Percentiles rank a stretch among this genome's conserved stretches.
Conservation (phyloP, 2,113 vertebrate species). For the Prionailurus viverrinus region DNA sequence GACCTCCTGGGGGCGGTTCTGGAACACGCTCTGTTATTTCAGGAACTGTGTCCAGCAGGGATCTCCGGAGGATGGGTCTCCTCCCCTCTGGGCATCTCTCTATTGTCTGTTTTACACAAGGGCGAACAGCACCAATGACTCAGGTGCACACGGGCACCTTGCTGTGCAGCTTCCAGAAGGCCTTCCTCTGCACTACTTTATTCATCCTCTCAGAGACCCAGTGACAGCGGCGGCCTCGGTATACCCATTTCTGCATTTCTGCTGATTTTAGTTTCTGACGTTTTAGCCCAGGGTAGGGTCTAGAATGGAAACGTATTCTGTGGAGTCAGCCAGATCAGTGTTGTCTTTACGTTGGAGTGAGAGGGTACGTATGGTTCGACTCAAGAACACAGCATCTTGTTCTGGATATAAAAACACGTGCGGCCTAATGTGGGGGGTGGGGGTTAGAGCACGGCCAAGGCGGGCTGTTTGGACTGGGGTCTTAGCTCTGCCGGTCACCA, state of each 20-base stretch:
- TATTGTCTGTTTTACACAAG: background rate
- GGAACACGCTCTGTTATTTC: background rate
- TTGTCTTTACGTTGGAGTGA: background rate
- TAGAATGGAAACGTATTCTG: background rate
- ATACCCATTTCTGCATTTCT: background rate
- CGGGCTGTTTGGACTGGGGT: background rate
- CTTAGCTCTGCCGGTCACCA: background rate
- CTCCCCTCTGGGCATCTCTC: background rate
- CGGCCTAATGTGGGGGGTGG: background rate
- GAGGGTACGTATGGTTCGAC: background rate
- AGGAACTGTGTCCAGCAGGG: background rate
- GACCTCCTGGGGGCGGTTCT: too few relatives aligned
- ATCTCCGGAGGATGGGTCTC: too few relatives aligned
- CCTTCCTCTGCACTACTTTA: background rate
- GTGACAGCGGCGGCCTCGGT: accelerated
- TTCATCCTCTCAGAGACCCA: accelerated
- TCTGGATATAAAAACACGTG: too few relatives aligned
- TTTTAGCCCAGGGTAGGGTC: background rate
- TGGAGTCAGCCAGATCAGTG: background rate
- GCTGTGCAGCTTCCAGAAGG: background rate
- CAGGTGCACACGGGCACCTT: background rate
- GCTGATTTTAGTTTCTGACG: background rate
- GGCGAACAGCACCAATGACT: background rate
- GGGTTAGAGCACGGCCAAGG: too few relatives aligned
- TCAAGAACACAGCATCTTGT: background rate